Percentiles rank a stretch among this genome's conserved stretches.
These are phyloP conservation scores for Microcaecilia unicolor DNA, from an alignment of 2,797 vertebrate species.

Conservation along the genomic window DNA sequence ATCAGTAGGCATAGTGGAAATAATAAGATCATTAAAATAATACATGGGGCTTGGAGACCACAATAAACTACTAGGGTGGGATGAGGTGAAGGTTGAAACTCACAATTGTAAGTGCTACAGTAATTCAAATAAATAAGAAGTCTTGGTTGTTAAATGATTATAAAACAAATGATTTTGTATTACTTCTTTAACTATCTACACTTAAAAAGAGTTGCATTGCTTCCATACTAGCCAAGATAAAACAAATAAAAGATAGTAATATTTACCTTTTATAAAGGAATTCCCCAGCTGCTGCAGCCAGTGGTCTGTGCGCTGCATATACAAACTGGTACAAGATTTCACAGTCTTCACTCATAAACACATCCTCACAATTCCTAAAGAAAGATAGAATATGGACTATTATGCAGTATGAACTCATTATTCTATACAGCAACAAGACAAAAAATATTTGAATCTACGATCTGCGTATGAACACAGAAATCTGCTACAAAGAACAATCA, in stretches of 20 bases:
- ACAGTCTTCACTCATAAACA: constrained; percentile 63
- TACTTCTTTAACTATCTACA: neutral
- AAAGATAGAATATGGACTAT: constrained; percentile 11
- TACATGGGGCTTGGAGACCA: too few relatives aligned
- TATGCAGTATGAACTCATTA: neutral
- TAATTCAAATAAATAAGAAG: too few relatives aligned
- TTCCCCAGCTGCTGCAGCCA: constrained; percentile 76
- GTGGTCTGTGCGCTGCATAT: constrained; percentile 75
- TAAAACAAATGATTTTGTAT: too few relatives aligned
- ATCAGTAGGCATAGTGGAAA: too few relatives aligned
- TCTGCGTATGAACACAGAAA: too few relatives aligned
- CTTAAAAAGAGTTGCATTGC: constrained; percentile 1
- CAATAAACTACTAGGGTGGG: too few relatives aligned
- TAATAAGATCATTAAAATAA: too few relatives aligned
- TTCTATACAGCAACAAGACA: neutral
- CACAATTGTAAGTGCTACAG: too few relatives aligned
- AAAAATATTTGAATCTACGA: too few relatives aligned
- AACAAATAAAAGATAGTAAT: constrained; percentile 5
- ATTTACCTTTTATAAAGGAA: constrained; percentile 75
- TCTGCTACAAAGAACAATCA: too few relatives aligned
- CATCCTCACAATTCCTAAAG: constrained; percentile 66
- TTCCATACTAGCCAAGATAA: constrained; percentile 4
- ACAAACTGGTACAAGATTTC: constrained; percentile 72
- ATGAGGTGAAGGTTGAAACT: too few relatives aligned
- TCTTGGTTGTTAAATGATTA: too few relatives aligned